Conservation (phyloP, 92 coral and sea anemone species). For the Palythoa grandiflora region DNA sequence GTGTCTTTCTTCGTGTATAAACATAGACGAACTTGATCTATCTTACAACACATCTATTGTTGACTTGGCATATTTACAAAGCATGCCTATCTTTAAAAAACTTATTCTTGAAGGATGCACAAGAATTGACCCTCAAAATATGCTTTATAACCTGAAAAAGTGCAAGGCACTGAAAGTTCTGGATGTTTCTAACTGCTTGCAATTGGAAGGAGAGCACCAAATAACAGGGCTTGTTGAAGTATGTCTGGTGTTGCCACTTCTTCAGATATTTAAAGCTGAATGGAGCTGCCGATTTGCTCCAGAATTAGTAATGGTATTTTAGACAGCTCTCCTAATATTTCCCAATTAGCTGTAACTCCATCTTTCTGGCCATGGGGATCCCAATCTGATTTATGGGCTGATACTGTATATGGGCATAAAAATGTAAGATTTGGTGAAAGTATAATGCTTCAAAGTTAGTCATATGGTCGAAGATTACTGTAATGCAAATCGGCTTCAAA, state of each 20-base stretch:
- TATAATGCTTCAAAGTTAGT: background rate
- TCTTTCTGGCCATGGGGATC: slow-evolving; percentile 50
- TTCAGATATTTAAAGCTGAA: slow-evolving; percentile 53
- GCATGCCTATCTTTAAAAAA: slow-evolving; percentile 34
- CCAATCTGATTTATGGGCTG: slow-evolving; percentile 21
- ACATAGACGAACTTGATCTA: too few relatives aligned
- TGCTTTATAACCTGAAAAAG: slow-evolving; percentile 47
- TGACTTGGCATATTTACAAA: slow-evolving; percentile 21
- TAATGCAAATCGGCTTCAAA: background rate
- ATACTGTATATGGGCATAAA: background rate
- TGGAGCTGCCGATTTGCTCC: slow-evolving; percentile 52
- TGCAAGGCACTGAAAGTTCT: slow-evolving; percentile 48
- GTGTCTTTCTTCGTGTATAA: too few relatives aligned
- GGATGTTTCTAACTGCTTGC: slow-evolving; percentile 35
- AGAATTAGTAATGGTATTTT: slow-evolving; percentile 54
- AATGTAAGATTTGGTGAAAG: slow-evolving; percentile 1
- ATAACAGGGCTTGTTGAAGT: slow-evolving; percentile 44
- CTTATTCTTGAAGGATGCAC: slow-evolving; percentile 53
- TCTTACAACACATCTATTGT: slow-evolving; percentile 39
- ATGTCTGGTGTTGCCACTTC: slow-evolving; percentile 48
- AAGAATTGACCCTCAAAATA: slow-evolving; percentile 47
- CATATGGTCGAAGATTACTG: background rate
- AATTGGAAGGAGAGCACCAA: slow-evolving; percentile 54
- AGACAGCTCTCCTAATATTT: slow-evolving; percentile 51
- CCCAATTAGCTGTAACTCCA: slow-evolving; percentile 56